Percentiles rank a stretch among this genome's conserved stretches.
Evolutionary conservation across 2,888 invertebrate genomes (phyloP).

Genomic region (Agonum fuliginosum): DNA sequence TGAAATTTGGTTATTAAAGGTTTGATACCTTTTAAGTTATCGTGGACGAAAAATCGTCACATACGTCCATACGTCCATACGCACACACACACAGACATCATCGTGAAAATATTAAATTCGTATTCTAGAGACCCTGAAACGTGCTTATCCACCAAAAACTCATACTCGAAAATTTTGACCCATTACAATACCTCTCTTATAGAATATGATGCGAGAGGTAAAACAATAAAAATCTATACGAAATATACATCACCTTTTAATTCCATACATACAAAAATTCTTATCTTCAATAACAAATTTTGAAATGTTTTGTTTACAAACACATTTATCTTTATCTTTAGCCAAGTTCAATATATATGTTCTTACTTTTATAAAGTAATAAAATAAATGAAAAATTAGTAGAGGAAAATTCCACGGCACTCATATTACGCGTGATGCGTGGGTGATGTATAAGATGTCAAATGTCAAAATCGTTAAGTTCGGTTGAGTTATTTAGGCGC

Average conservation of each 20-base stretch:
- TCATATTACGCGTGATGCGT: background rate
- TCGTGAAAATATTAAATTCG: too few relatives aligned
- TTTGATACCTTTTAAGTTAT: too few relatives aligned
- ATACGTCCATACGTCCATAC: too few relatives aligned
- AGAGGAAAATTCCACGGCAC: conserved; percentile 7
- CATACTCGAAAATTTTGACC: too few relatives aligned
- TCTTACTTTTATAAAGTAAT: background rate
- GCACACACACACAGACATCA: too few relatives aligned
- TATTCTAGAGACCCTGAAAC: too few relatives aligned
- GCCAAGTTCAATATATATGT: conserved; percentile 8
- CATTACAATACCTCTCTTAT: too few relatives aligned
- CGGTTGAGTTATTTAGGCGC: conserved; percentile 12
- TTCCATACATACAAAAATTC: background rate
- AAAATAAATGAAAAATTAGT: background rate
- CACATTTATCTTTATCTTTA: background rate
- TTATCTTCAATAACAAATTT: conserved; percentile 12
- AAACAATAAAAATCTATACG: background rate
- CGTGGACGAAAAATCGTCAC: too few relatives aligned
- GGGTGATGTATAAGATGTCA: background rate
- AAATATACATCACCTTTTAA: background rate
- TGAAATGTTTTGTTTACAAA: conserved; percentile 9
- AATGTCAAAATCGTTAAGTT: too few relatives aligned
- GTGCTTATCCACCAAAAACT: too few relatives aligned
- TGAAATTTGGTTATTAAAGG: too few relatives aligned
- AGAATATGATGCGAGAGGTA: too few relatives aligned